phyloP scores from a whole-genome alignment of 2,797 vertebrate species.

The Cercopithecus petaurista region DNA sequence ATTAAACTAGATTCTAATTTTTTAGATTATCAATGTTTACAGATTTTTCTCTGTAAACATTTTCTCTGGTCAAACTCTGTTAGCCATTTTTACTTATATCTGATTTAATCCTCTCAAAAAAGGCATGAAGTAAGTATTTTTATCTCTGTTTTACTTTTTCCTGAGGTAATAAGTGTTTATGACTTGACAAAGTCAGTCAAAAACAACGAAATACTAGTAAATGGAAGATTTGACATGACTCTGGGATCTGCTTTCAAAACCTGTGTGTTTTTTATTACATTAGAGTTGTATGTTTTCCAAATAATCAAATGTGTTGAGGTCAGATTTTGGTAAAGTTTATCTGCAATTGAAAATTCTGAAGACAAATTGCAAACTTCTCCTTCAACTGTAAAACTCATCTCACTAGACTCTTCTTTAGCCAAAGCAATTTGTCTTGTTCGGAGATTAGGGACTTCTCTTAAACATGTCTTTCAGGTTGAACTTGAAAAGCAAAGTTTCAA shows the following conservation, averaged over 20 bases:
- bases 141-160: not conserved
- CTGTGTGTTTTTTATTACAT: not conserved
- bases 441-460: not conserved
- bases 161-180: not conserved
- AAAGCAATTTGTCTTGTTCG: constrained; percentile 42
- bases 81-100: not conserved
- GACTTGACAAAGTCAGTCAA: not conserved
- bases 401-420: constrained; percentile 43
- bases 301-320: not conserved
- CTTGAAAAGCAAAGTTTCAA: constrained; percentile 35
- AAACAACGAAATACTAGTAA: not conserved
- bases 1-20: not conserved
- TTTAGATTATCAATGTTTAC: not conserved
- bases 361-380: not conserved
- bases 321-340: not conserved
- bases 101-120: not conserved
- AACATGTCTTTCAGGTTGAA: constrained; percentile 46
- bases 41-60: not conserved
- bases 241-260: not conserved
- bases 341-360: constrained; percentile 27
- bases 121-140: not conserved
- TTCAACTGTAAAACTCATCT: constrained; percentile 32
- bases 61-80: not conserved
- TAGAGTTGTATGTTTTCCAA: not conserved
- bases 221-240: not conserved